Percentiles rank a stretch among this genome's conserved stretches.
Conservation (phyloP, 2,888 invertebrate species). For the Iselma pallidipennis region DNA sequence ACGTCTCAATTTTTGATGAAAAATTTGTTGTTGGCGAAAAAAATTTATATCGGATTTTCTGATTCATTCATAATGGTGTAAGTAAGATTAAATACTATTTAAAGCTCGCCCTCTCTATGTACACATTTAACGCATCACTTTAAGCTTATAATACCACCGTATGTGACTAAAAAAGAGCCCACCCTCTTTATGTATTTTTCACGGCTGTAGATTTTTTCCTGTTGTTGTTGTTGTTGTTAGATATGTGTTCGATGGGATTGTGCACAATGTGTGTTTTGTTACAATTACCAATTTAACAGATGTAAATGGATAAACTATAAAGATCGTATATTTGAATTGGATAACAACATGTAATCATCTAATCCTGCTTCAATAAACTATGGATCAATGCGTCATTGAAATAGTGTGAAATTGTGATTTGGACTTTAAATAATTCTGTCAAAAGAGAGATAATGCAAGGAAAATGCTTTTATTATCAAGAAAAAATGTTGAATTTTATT, state of each 20-base stretch:
- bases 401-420: slow-evolving; percentile 34
- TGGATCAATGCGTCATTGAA: slow-evolving; percentile 39
- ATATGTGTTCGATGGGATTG: slow-evolving; percentile 19
- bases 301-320: slow-evolving; percentile 44
- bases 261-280: slow-evolving; percentile 31
- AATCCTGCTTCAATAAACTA: slow-evolving; percentile 42
- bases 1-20: not conserved
- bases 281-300: slow-evolving; percentile 51
- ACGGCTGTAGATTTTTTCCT: not conserved
- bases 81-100: slow-evolving; percentile 32
- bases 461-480: not conserved
- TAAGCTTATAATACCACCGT: slow-evolving; percentile 35
- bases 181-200: slow-evolving; percentile 16
- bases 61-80: slow-evolving; percentile 5
- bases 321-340: slow-evolving; percentile 36
- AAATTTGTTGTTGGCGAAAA: too few species aligned
- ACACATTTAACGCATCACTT: slow-evolving; percentile 26
- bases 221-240: not conserved
- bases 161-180: slow-evolving; percentile 27
- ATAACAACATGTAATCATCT: slow-evolving; percentile 40
- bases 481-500: not conserved
- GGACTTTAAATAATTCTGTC: not conserved
- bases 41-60: not conserved
- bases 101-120: slow-evolving; percentile 25
- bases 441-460: not conserved